phyloP scores from a whole-genome alignment of 2,113 vertebrate species.

The Gorilla gorilla region DNA sequence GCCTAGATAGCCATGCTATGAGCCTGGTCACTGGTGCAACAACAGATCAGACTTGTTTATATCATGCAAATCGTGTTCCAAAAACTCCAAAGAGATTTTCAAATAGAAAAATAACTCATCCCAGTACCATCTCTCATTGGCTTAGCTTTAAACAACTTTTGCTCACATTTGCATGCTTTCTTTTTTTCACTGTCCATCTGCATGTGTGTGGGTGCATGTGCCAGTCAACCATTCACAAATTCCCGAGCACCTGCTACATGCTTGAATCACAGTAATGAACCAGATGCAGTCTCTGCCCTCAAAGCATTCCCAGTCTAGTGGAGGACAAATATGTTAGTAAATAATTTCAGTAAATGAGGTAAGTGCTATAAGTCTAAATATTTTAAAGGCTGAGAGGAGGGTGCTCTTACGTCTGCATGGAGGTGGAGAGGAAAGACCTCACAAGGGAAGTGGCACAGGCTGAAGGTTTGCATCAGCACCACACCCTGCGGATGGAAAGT shows the following conservation, averaged over 20 bases:
- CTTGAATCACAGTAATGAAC: background rate
- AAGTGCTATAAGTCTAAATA: background rate
- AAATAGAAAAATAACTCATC: background rate
- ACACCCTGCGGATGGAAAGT: background rate
- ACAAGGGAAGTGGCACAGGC: fast-evolving
- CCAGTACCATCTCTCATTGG: background rate
- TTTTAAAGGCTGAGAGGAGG: background rate
- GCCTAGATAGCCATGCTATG: background rate
- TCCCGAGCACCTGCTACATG: background rate
- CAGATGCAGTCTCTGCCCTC: background rate
- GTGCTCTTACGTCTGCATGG: background rate
- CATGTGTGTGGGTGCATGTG: fast-evolving
- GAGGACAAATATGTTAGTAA: no score
- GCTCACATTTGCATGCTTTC: no score
- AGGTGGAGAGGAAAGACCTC: background rate
- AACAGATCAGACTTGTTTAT: background rate
- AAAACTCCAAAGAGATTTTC: background rate
- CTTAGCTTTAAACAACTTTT: background rate
- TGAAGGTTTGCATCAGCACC: background rate
- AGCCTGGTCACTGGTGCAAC: background rate
- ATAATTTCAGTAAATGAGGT: background rate
- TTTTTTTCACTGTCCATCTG: background rate
- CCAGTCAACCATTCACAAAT: background rate
- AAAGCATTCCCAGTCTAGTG: background rate
- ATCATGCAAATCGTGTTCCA: background rate